Base-by-base conservation (phyloP, 2,797 vertebrate genomes). In the Cyclura pinguis region DNA sequence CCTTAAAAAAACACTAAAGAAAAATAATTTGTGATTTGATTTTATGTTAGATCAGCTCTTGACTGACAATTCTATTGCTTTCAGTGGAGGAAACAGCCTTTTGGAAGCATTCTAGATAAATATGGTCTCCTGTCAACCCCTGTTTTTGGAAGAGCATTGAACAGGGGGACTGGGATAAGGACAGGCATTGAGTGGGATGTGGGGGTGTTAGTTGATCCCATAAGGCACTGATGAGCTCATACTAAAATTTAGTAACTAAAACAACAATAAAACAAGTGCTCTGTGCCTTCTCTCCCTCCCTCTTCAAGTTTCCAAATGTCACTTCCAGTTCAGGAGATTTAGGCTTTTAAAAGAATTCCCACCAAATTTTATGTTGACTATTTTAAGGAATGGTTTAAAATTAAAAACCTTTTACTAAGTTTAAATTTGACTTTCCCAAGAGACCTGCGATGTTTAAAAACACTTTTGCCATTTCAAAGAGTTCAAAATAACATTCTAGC, bases 401-500 rank as follows among this genome's bases (percentile, higher is more conserved):
- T 94, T 96, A 94, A 95, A 91, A 94, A 91, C 92, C 84, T 94
- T 96, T 84, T 90, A 94, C 96, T 96, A 96, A 96, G 95, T 96
- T 96, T 96, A 96, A 96, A 96, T 52, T 78, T 59, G 86, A 35
- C 0, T 42, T 74, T 95, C 96, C 95, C 91, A 0, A 84, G 94
- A 95, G 96, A 91, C 87, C 80, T 84, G 47, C 72, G 6, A 59
- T 91, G 59, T 81, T 96, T 96, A 95, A 93, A 90, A 92, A 96
- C 90, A 84, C 95, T 94, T 96, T 96, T 93, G 94, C 96, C 0
- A 82, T 95, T 94, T 94, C 20, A 55, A 94, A 90, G 92, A 95
- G 95, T 96, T 96, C 95, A 97, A 96, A 97, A 97, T 95, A 97
- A 96, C 95, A 96, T 95, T 95, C 96, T 95, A 96, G 88, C 93